phyloP scores from a whole-genome alignment of 2,113 vertebrate species.

The Amazona guildingii region DNA sequence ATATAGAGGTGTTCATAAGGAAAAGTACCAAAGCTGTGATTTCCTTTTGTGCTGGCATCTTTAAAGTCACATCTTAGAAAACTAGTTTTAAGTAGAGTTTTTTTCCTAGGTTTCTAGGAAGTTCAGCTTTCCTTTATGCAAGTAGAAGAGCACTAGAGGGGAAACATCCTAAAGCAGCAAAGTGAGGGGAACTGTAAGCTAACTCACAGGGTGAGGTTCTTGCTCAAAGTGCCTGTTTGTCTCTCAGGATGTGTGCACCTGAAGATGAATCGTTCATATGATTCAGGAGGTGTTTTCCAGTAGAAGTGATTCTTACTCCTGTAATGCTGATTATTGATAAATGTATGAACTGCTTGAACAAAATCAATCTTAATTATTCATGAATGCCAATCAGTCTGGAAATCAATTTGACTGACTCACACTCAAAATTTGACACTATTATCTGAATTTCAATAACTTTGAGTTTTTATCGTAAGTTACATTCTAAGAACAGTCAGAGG shows the following conservation, averaged over 20 bases:
- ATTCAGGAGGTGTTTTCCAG: not conserved
- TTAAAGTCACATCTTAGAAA: not conserved
- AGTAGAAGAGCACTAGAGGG: not conserved
- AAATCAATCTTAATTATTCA: not conserved
- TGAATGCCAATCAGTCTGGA: not conserved
- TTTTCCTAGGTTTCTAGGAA: not conserved
- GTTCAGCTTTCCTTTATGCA: not conserved
- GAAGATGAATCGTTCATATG: not conserved
- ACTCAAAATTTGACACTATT: not conserved
- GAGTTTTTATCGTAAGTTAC: constrained; percentile 13
- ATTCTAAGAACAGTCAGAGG: not conserved
- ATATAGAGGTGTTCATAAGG: not conserved
- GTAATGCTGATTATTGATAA: not conserved
- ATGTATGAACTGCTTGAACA: not conserved
- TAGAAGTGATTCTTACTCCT: not conserved
- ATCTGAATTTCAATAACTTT: not conserved
- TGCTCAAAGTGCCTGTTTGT: not conserved
- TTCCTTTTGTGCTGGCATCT: not conserved
- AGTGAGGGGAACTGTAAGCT: not conserved
- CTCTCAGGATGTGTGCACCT: not conserved
- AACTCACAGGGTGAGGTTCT: not conserved
- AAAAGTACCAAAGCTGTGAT: not conserved
- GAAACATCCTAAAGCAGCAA: not conserved
- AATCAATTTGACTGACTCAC: constrained; percentile 12
- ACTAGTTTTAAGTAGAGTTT: not conserved